phyloP scores from a whole-genome alignment of 2,888 invertebrate species.

The Terebella lapidaria region DNA sequence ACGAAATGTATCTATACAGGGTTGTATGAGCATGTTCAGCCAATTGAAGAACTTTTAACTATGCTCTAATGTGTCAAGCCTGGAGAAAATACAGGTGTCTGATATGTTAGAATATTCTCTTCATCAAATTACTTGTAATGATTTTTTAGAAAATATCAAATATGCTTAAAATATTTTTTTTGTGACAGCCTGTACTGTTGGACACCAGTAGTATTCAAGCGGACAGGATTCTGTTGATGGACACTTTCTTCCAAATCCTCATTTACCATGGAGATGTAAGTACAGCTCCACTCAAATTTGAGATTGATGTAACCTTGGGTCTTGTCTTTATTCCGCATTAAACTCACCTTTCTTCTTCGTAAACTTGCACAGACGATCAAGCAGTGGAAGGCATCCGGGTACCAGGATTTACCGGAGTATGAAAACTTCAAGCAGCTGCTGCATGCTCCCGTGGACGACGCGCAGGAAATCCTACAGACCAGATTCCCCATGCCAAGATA shows the following conservation, averaged over 20 bases:
- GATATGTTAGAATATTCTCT: too few species aligned
- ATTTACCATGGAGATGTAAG: constrained; percentile 96
- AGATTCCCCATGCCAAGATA: constrained; percentile 98
- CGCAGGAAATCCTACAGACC: constrained; percentile 90
- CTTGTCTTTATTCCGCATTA: not conserved
- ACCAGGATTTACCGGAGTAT: constrained; percentile 92
- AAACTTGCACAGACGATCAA: constrained; percentile 76
- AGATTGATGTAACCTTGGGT: not conserved
- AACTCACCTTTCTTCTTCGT: not conserved
- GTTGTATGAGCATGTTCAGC: not conserved
- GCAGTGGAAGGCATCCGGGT: constrained; percentile 91
- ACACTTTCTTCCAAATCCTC: constrained; percentile 99
- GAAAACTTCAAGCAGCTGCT: constrained; percentile 94
- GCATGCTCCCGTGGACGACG: constrained; percentile 93
- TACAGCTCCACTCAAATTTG: too few species aligned
- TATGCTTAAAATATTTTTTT: too few species aligned
- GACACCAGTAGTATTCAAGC: constrained; percentile 97
- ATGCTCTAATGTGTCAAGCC: too few species aligned
- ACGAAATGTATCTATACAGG: too few species aligned
- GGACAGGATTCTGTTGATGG: constrained; percentile 96
- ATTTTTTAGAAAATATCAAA: too few species aligned
- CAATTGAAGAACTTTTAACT: too few species aligned
- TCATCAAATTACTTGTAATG: too few species aligned
- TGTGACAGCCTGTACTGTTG: constrained; percentile 77
- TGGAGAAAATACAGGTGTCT: too few species aligned